Conservation (phyloP, 2,888 invertebrate species). For the Zygaena filipendulae region DNA sequence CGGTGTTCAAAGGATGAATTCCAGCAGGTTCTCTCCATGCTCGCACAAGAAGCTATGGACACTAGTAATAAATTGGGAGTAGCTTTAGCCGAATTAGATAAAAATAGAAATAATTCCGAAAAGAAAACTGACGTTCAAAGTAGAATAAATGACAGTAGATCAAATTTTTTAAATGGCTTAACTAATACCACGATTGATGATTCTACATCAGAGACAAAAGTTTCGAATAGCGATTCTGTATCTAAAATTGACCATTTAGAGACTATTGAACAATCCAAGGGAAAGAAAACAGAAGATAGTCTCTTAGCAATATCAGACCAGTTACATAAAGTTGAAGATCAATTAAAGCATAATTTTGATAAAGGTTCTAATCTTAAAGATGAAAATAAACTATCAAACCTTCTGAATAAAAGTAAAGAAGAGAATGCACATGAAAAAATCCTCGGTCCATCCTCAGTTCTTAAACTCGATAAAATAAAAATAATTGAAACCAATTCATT, state of each 20-base stretch:
- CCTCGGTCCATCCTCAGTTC: background rate
- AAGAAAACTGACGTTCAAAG: slow-evolving; percentile 52
- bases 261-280: slow-evolving; percentile 30
- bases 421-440: background rate
- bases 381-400: slow-evolving; percentile 26
- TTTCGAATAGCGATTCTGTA: slow-evolving; percentile 32
- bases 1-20: slow-evolving; percentile 63
- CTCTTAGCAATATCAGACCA: slow-evolving; percentile 59
- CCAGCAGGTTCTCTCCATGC: slow-evolving; percentile 77
- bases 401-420: background rate
- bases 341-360: slow-evolving; percentile 55
- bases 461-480: no score
- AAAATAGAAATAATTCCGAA: slow-evolving; percentile 51
- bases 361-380: slow-evolving; percentile 50
- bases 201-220: slow-evolving; percentile 29
- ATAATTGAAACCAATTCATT: background rate
- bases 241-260: background rate
- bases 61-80: slow-evolving; percentile 77
- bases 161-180: slow-evolving; percentile 57
- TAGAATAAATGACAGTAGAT: slow-evolving; percentile 57
- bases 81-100: slow-evolving; percentile 71
- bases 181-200: slow-evolving; percentile 37
- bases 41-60: slow-evolving; percentile 81
- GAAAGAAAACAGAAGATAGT: slow-evolving; percentile 59
- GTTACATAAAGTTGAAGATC: slow-evolving; percentile 57